phyloP scores from a whole-genome alignment of 2,888 invertebrate genomes.

The Callyntrura guangdongensis region DNA sequence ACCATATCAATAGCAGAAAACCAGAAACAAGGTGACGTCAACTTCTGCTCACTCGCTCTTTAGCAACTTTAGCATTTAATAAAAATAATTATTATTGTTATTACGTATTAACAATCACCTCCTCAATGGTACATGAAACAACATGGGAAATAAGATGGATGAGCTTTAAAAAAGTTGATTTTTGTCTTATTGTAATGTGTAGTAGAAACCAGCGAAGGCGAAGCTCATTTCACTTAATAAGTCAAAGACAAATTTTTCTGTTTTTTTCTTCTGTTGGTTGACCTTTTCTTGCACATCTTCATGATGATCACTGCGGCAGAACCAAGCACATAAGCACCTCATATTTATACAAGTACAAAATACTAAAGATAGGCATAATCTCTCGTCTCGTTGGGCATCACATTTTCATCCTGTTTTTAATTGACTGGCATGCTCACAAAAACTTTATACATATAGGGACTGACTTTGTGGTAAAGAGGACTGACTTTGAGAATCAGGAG shows the following conservation, averaged over 20 bases:
- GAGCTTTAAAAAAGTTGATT: background rate
- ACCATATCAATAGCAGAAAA: background rate
- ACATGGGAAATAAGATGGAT: background rate
- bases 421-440: no score
- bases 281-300: background rate
- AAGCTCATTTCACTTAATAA: background rate
- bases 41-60: background rate
- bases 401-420: background rate
- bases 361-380: no score
- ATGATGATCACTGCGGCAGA: background rate
- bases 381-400: background rate
- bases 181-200: background rate
- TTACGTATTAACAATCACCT: background rate
- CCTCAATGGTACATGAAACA: background rate
- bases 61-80: background rate
- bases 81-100: slow-evolving; percentile 8
- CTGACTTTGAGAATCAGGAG: background rate
- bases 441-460: no score
- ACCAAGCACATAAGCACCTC: background rate
- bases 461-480: no score
- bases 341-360: no score
- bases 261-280: background rate
- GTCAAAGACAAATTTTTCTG: background rate
- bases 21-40: slow-evolving; percentile 48
- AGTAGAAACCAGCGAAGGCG: background rate